Evolutionary conservation across 2,888 invertebrate species (phyloP).

Genomic region (Microctonus brassicae): DNA sequence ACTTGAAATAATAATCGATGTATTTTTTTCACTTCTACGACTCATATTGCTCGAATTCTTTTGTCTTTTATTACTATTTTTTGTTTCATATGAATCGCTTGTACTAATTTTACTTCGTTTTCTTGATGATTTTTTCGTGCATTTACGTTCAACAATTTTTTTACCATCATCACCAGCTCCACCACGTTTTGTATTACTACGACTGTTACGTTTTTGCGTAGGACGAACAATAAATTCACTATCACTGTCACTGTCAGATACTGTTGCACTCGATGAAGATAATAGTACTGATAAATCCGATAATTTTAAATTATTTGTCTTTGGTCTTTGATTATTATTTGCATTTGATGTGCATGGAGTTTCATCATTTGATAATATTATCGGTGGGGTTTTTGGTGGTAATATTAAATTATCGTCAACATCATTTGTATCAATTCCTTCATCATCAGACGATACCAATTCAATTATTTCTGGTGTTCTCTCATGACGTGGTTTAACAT

Average conservation of each 20-base stretch:
- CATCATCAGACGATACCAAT: slow-evolving; percentile 74
- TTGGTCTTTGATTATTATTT: slow-evolving; percentile 13
- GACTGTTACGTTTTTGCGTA: slow-evolving; percentile 29
- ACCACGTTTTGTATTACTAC: slow-evolving; percentile 38
- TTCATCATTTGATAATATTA: not conserved
- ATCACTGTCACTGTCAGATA: slow-evolving; percentile 36
- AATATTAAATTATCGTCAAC: slow-evolving; percentile 18
- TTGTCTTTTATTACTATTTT: too few species aligned
- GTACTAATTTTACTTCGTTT: not conserved
- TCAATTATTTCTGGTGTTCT: slow-evolving; percentile 78
- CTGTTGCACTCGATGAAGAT: slow-evolving; percentile 22
- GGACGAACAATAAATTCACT: slow-evolving; percentile 48
- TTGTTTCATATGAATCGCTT: too few species aligned
- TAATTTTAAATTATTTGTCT: slow-evolving; percentile 19
- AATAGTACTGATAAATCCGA: slow-evolving; percentile 14
- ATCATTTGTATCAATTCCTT: slow-evolving; percentile 60
- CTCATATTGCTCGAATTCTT: not conserved
- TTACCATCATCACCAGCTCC: too few species aligned
- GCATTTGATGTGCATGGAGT: slow-evolving; percentile 44
- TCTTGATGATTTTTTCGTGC: slow-evolving; percentile 45
- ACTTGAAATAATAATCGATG: not conserved
- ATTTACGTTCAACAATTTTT: slow-evolving; percentile 29
- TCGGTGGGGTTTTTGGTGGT: not conserved
- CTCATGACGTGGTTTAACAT: slow-evolving; percentile 77
- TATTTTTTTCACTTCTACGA: not conserved